Evolutionary conservation across 2,888 invertebrate genomes (phyloP).

Genomic region (Aporophyla nigra): DNA sequence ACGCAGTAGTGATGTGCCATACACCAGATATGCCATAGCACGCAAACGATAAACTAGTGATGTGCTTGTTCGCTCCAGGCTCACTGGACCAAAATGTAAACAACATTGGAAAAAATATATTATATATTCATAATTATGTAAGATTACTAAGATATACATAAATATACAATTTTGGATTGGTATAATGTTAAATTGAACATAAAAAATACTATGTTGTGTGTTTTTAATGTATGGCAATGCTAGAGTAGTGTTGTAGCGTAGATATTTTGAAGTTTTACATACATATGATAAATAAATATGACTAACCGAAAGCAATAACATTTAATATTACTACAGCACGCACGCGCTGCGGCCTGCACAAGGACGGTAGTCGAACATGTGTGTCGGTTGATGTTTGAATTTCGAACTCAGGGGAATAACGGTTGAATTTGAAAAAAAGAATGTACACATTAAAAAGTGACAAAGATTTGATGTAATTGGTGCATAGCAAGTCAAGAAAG

Average conservation of each 20-base stretch:
- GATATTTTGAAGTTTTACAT: conserved; percentile 91
- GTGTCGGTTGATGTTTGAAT: conserved; percentile 55
- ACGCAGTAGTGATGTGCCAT: conserved; percentile 87
- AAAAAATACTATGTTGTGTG: conserved; percentile 86
- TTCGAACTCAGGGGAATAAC: neutral
- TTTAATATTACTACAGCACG: conserved; percentile 81
- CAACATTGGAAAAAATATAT: conserved; percentile 74
- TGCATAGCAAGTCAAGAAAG: conserved; percentile 11
- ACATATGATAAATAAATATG: conserved; percentile 81
- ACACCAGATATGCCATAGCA: conserved; percentile 81
- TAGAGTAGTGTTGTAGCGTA: conserved; percentile 89
- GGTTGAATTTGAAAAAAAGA: neutral
- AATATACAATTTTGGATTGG: conserved; percentile 89
- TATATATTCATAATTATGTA: conserved; percentile 81
- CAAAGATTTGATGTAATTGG: conserved; percentile 10
- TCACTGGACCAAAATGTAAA: conserved; percentile 87
- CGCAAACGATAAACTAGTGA: conserved; percentile 75
- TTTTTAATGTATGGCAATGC: conserved; percentile 89
- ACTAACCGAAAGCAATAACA: conserved; percentile 90
- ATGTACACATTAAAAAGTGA: neutral
- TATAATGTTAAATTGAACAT: conserved; percentile 86
- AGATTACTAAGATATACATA: conserved; percentile 80
- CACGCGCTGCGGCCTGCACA: conserved; percentile 84
- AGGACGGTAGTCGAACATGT: conserved; percentile 42
- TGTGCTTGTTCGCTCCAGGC: conserved; percentile 83